Evolutionary conservation across 2,113 vertebrate species (phyloP).

Genomic region (Strix uralensis): DNA sequence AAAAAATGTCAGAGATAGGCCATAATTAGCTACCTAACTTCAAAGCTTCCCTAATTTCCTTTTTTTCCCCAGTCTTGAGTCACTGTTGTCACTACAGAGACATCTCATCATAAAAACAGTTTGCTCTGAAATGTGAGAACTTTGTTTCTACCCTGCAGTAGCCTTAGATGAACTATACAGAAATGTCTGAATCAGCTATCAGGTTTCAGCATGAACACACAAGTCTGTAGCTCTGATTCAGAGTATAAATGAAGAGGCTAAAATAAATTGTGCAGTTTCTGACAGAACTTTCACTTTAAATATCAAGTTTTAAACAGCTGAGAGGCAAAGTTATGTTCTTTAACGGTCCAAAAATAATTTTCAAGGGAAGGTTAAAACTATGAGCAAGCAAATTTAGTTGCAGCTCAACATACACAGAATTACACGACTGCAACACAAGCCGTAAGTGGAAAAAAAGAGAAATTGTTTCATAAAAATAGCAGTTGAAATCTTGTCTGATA

Average conservation of each 20-base stretch:
- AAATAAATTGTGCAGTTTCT: background rate
- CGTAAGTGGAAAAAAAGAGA: rapidly evolving
- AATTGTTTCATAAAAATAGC: background rate
- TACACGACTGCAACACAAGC: background rate
- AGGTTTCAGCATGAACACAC: background rate
- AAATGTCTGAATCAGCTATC: background rate
- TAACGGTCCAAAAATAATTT: background rate
- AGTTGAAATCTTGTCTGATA: rapidly evolving
- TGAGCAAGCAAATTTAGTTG: background rate
- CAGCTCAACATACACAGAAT: background rate
- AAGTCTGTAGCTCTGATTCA: background rate
- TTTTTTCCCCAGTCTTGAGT: background rate
- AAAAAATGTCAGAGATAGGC: background rate
- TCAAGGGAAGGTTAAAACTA: background rate
- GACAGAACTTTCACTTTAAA: background rate
- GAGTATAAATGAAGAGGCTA: background rate
- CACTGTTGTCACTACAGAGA: background rate
- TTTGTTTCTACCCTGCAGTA: background rate
- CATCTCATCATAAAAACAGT: background rate
- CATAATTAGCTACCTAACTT: background rate
- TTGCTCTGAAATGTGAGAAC: conserved; percentile 18
- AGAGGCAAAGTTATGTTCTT: background rate
- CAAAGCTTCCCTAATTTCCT: background rate
- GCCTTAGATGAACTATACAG: background rate
- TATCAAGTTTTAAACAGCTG: background rate